Conservation (phyloP, 2,113 vertebrate genomes). For the Morone chrysops region DNA sequence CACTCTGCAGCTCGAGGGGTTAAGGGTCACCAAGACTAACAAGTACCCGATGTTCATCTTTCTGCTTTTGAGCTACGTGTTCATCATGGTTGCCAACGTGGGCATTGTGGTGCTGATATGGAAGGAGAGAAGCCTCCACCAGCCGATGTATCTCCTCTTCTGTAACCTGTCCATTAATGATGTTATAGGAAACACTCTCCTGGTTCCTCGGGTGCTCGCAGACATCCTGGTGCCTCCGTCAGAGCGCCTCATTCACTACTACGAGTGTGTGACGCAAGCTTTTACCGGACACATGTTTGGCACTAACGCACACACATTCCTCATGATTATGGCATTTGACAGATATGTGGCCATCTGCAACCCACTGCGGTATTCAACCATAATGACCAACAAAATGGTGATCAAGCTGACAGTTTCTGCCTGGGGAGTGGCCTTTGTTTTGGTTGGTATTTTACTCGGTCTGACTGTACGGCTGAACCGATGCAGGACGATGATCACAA, state of each 20-base stretch:
- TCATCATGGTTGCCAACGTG: conserved; percentile 65
- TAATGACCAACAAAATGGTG: too few species aligned
- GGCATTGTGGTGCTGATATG: conserved; percentile 47
- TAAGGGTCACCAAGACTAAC: conserved; percentile 46
- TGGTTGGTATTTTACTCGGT: too few species aligned
- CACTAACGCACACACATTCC: too few species aligned
- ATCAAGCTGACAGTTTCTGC: too few species aligned
- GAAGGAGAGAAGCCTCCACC: conserved; percentile 69
- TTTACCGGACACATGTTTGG: too few species aligned
- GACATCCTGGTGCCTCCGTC: conserved; percentile 66
- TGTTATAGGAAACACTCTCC: conserved; percentile 55
- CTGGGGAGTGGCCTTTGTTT: too few species aligned
- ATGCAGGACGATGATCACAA: too few species aligned
- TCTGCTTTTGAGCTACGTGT: conserved; percentile 58
- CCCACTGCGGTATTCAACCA: too few species aligned
- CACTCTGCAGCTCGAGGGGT: conserved; percentile 64
- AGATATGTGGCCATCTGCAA: too few species aligned
- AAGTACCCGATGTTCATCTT: conserved; percentile 63
- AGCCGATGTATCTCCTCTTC: conserved; percentile 81
- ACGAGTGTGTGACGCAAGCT: too few species aligned
- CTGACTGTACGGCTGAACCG: too few species aligned
- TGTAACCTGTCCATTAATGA: conserved; percentile 77
- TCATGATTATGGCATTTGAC: too few species aligned
- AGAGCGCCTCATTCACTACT: conserved; percentile 68
- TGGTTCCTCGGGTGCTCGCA: conserved; percentile 57